Base-by-base conservation (phyloP, 2,113 vertebrate genomes). In the Anas platyrhynchos region DNA sequence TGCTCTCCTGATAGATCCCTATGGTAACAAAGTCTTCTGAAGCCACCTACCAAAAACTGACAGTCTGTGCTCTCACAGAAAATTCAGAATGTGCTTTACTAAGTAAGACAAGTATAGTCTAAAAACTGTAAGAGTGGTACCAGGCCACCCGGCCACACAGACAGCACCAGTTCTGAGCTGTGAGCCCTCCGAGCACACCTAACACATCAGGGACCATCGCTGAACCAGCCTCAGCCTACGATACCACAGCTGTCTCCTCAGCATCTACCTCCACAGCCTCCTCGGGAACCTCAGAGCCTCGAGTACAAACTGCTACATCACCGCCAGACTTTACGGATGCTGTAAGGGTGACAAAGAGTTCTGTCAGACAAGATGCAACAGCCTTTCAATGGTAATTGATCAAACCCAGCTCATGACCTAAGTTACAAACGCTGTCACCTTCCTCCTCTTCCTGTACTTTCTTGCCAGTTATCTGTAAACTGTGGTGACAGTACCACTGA, bases 1-100 rank as follows among this genome's bases (percentile, higher is more conserved):
- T 75, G 69, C 65, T 75, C 83, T 86, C 61, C 80, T 65, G 46
- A 58, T 13, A 75, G 62, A 95, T 71, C 65, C 62, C 78, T 82
- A n/a, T 3, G 1, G 46, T 83, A 67, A 87, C 20, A 34, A 65
- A 81, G 11, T 69, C 59, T 73, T 76, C 66, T 85, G 48, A 83
- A 88, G 50, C 17, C 83, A 56, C 8, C 50, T 38, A 63, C 20
- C 29, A 77, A 63, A 83, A 86, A 12, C 29, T 13, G 43, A 65
- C 3, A 0, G 63, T 13, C 52, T 80, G 43, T 36, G 54, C 62
- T 83, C 26, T 36, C 34, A 80, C 27, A 80, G 76, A 73, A 80
- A 75, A 87, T 43, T 69, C 54, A 89, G 20, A 2, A 11, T 20
- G 41, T 69, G 52, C 32, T 88, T 91, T 92, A 61, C 23, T 82